These are phyloP conservation scores for Acanthurus tractus DNA, from an alignment of 2,797 vertebrate genomes.

Conservation along the genomic window DNA sequence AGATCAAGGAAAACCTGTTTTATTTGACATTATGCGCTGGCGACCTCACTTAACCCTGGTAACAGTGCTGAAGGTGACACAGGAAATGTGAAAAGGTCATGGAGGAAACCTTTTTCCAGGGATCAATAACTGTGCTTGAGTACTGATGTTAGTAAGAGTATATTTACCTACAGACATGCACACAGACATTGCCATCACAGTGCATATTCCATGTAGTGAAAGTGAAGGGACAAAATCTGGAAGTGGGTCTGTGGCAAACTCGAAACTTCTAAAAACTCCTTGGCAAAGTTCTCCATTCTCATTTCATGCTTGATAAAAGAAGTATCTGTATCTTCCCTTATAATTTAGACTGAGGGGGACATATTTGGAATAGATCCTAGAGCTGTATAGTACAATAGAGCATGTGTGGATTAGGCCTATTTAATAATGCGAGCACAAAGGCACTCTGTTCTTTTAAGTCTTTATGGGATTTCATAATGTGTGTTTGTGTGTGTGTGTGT, in stretches of 20 bases:
- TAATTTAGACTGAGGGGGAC: slow-evolving; percentile 54
- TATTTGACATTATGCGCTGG: no score
- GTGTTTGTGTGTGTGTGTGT: slow-evolving; percentile 47
- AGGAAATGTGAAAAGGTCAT: no score
- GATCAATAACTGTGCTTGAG: not conserved
- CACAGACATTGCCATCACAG: not conserved
- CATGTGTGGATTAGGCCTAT: slow-evolving; percentile 81
- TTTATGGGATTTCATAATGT: slow-evolving; percentile 79
- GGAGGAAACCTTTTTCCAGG: no score
- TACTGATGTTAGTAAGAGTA: not conserved
- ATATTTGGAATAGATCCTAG: slow-evolving; percentile 73
- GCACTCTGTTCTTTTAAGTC: slow-evolving; percentile 82
- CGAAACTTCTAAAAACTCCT: slow-evolving; percentile 28
- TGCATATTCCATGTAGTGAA: not conserved
- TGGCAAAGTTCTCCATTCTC: slow-evolving; percentile 15
- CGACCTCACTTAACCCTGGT: no score
- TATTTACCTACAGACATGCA: not conserved
- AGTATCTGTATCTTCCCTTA: slow-evolving; percentile 63
- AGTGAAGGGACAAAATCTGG: not conserved
- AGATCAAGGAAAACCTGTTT: no score
- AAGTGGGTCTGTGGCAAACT: slow-evolving; percentile 17
- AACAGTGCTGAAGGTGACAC: no score
- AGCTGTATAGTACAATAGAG: slow-evolving; percentile 68
- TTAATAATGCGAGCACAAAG: slow-evolving; percentile 78
- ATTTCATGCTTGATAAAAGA: slow-evolving; percentile 41